Percentiles rank a stretch among this genome's conserved stretches.
Conservation (phyloP, 2,888 invertebrate genomes). For the Brassicogethes aeneus region DNA sequence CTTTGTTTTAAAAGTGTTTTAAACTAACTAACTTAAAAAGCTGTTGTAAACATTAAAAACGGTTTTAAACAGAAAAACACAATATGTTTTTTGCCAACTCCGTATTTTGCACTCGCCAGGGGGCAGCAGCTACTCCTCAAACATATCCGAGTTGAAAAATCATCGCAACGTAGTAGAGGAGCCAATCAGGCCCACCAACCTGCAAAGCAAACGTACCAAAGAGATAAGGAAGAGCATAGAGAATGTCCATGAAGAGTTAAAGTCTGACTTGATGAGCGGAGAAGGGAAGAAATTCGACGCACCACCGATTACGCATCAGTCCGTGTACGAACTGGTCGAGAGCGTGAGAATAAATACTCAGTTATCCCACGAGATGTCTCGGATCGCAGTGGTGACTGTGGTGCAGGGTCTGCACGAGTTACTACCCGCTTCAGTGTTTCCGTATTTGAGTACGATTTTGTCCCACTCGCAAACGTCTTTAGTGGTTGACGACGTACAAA, state of each 20-base stretch:
- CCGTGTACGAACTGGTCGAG: slow-evolving; percentile 70
- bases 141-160: slow-evolving; percentile 19
- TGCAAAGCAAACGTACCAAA: slow-evolving; percentile 23
- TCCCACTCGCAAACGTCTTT: slow-evolving; percentile 53
- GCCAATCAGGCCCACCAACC: slow-evolving; percentile 27
- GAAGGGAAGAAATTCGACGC: slow-evolving; percentile 23
- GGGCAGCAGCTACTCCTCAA: slow-evolving; percentile 21
- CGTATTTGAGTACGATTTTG: slow-evolving; percentile 47
- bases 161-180: slow-evolving; percentile 22
- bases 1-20: too few species aligned
- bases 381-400: slow-evolving; percentile 75
- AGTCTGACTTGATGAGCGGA: slow-evolving; percentile 25
- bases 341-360: slow-evolving; percentile 75
- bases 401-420: slow-evolving; percentile 47
- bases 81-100: too few species aligned
- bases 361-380: slow-evolving; percentile 77
- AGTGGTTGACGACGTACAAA: slow-evolving; percentile 52
- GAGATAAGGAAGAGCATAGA: slow-evolving; percentile 31
- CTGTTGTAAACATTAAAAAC: too few species aligned
- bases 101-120: too few species aligned
- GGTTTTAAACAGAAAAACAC: too few species aligned
- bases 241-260: slow-evolving; percentile 31
- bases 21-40: too few species aligned
- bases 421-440: slow-evolving; percentile 50
- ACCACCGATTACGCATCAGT: slow-evolving; percentile 46